These are phyloP conservation scores for Pardalotus punctatus DNA, from an alignment of 2,113 vertebrate genomes.

Conservation along the genomic window DNA sequence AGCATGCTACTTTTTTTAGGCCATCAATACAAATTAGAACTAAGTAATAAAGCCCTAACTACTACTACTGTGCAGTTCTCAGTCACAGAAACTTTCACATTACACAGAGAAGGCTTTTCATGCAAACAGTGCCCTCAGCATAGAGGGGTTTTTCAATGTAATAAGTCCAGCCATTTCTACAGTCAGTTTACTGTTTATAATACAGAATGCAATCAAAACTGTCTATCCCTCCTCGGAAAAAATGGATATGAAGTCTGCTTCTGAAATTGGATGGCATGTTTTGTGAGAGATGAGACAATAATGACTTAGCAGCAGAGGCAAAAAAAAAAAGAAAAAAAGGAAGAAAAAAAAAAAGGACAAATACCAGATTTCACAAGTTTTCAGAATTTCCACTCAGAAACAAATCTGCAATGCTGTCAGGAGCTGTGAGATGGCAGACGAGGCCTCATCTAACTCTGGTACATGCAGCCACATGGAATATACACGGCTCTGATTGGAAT, in stretches of 20 bases:
- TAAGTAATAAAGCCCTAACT: conserved; percentile 88
- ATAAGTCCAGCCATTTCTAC: conserved; percentile 64
- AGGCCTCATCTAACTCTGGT: not conserved
- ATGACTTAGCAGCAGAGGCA: conserved; percentile 26
- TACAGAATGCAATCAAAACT: conserved; percentile 2
- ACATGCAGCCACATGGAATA: not conserved
- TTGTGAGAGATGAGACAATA: conserved; percentile 57
- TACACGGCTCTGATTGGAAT: not conserved
- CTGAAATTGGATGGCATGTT: conserved; percentile 46
- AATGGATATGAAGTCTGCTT: conserved; percentile 55
- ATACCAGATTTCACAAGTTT: conserved; percentile 10
- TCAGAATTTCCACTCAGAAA: not conserved
- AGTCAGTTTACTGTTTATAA: conserved; percentile 45
- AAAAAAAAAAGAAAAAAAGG: not conserved
- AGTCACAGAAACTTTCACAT: conserved; percentile 75
- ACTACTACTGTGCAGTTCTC: conserved; percentile 71
- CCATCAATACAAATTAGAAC: conserved; percentile 98
- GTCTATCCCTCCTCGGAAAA: not conserved
- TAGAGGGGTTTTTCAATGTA: conserved; percentile 33
- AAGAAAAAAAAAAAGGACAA: not conserved
- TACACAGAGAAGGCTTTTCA: conserved; percentile 61
- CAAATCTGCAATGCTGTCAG: not conserved
- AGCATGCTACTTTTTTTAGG: conserved; percentile 94
- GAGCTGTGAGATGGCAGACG: not conserved
- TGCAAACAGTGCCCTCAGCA: conserved; percentile 65